Percentiles rank a stretch among this genome's conserved stretches.
phyloP scores from a whole-genome alignment of 2,797 vertebrate species.

The Malurus leucopterus region DNA sequence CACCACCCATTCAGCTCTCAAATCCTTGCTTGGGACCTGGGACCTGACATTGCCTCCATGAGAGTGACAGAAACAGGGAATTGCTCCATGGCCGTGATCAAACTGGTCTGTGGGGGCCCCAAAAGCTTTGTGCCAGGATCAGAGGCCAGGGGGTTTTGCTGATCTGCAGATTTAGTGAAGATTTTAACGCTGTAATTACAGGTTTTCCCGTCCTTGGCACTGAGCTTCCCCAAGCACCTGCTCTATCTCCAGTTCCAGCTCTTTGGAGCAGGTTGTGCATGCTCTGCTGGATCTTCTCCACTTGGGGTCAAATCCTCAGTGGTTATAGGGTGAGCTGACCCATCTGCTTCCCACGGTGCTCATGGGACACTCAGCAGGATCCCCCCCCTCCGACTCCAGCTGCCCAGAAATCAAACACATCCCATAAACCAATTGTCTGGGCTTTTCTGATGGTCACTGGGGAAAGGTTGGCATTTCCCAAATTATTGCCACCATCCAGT shows the following conservation, averaged over 20 bases:
- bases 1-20: background rate
- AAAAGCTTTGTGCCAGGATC: background rate
- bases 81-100: background rate
- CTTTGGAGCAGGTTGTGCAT: background rate
- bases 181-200: background rate
- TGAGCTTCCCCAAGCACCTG: background rate
- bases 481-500: background rate
- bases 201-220: background rate
- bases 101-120: background rate
- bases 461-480: background rate
- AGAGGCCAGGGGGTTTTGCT: background rate
- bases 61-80: background rate
- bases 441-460: background rate
- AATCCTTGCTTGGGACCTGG: background rate
- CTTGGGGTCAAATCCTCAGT: background rate
- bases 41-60: background rate
- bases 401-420: background rate
- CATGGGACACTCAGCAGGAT: background rate
- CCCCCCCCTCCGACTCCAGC: background rate
- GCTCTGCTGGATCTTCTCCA: background rate
- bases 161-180: background rate
- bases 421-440: background rate
- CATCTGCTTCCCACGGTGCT: background rate
- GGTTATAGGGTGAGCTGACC: fast-evolving
- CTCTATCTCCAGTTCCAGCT: background rate